Evolutionary conservation across 2,113 vertebrate genomes (phyloP), one percentile per base, ranked within the genome.

Genomic region (Psilopsiagon aymara): DNA sequence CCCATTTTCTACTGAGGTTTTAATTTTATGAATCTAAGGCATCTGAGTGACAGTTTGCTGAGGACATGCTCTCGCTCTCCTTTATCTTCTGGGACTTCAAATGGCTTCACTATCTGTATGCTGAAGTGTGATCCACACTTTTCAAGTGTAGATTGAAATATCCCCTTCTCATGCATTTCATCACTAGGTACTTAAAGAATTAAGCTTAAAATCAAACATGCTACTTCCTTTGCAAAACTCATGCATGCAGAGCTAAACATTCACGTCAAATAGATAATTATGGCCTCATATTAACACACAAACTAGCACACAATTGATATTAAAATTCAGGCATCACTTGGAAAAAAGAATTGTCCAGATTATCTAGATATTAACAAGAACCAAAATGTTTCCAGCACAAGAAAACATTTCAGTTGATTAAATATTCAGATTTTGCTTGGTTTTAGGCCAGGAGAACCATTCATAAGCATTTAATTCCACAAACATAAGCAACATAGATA

Each of bases 1-100:
- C 92, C 91, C 71, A 8, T 95, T 96, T 62, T 93, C 97, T 90
- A 96, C 90, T 37, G 93, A 96, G 92, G 83, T 92, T 98, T 98
- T 95, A 83, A 89, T 97, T 97, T 97, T 96, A 95, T 86, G 77
- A 95, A 60, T 86, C 75, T 57, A 73, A 87, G 92, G 71, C 33
- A 82, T 67, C 51, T 80, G 67, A 69, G 89, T 93, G 95, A 90
- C 93, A 94, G 86, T 68, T 84, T 57, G 69, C 55, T 88, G 74
- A 76, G 41, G 64, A 51, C 66, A 46, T 23, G 60, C 37, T 43
- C 68, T 78, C 14, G 0, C 8, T 41, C 25, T 64, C 49, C 88
- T 69, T 47, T 5, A 63, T 73, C 71, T 94, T 90, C 67, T 70
- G 60, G 39, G 64, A 47, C 76, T 79, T 92, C 66, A 59, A 29